Percentiles rank a stretch among this genome's conserved stretches.
Evolutionary conservation across 2,888 invertebrate genomes (phyloP).

Genomic region (Noctua fimbriata): DNA sequence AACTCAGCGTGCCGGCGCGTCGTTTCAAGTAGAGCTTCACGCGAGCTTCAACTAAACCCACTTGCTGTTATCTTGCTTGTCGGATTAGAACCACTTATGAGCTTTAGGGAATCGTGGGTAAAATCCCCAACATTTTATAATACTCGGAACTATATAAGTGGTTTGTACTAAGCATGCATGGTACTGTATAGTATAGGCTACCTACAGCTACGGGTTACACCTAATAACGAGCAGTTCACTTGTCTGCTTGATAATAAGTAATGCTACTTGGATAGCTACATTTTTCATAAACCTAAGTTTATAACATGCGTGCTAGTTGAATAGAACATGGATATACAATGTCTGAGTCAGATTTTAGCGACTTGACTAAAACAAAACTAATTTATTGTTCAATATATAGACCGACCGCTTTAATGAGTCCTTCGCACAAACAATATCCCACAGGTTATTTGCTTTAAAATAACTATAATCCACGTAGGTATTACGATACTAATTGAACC

Average conservation of each 20-base stretch:
- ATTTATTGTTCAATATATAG: not conserved
- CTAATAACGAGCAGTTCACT: not conserved
- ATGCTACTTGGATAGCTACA: not conserved
- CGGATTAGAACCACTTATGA: conserved; percentile 3
- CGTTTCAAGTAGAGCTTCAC: not conserved
- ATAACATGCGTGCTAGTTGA: not conserved
- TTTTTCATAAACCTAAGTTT: not conserved
- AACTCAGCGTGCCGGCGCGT: not conserved
- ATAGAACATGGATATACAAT: too few relatives aligned
- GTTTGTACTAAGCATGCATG: not conserved
- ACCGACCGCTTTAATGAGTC: too few relatives aligned
- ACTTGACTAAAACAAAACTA: not conserved
- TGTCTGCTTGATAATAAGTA: not conserved
- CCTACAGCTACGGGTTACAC: not conserved
- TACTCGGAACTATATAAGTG: not conserved
- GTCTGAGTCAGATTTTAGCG: not conserved
- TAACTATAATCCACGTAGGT: too few relatives aligned
- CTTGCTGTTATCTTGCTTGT: not conserved
- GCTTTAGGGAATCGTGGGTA: not conserved
- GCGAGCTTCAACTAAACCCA: conserved; percentile 10
- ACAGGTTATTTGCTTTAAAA: too few relatives aligned
- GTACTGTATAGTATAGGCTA: not conserved
- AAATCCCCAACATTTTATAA: not conserved
- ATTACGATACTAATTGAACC: too few relatives aligned
- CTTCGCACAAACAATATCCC: too few relatives aligned